Base-by-base conservation (phyloP, 2,113 vertebrate genomes). In the Axis porcinus region DNA sequence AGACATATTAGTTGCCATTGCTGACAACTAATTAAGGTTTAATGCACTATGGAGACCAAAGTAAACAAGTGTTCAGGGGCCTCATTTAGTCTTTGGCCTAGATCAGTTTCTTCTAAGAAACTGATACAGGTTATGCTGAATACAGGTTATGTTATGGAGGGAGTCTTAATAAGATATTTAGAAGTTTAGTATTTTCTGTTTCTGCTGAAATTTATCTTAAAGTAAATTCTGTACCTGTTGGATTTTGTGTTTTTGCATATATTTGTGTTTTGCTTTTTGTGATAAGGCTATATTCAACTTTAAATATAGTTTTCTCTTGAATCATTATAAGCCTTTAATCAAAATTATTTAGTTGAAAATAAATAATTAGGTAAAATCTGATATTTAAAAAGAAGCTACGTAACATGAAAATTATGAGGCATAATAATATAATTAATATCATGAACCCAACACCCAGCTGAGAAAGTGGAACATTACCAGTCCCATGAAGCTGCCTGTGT, bases 211-310 rank as follows among this genome's bases (percentile, higher is more conserved):
- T 91, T 88, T 81, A 94, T 86, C 79, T 94, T 89, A 60, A 55
- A 84, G 88, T 62, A 19, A 95, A 55, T 81, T 91, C 30, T 86
- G 11, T 88, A 54, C 57, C 54, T 89, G n/a, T 93, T 89, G n/a
- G n/a, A 55, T 94, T 92, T 89, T 95, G 57, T 97, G 85, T 81
- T 40, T 96, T 83, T 97, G 67, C 57, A 40, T 62, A 96, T 57
- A 84, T 30, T 67, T 70, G n/a, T 86, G 82, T 79, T 81, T 81
- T 50, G 45, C 47, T 81, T 81, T 81, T 81, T 76, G 82, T 93
- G 94, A 27, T 85, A 81, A 88, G 74, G 45, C 91, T 97, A 4
- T 95, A 85, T 95, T 93, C 17, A 87, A 13, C 45, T 91, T 89
- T 45, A 47, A 96, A 58, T 93, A 52, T 91, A 28, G 33, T 96